Evolutionary conservation across 2,797 vertebrate species (phyloP), one percentile per base, ranked within the genome.

Genomic region (Huso huso): DNA sequence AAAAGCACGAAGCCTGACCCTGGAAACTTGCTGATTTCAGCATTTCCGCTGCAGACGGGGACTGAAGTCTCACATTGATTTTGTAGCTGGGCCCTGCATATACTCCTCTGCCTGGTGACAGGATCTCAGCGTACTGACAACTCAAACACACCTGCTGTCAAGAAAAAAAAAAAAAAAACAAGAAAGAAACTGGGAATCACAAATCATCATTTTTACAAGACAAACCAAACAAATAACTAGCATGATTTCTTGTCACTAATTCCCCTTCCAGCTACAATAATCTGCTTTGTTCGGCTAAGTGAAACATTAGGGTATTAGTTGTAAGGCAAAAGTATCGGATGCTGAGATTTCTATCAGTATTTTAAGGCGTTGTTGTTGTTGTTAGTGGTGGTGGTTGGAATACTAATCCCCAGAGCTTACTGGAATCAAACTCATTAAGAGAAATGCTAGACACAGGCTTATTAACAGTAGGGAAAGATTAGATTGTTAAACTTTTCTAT

Each of bases 261-360:
- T 88, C 86, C 74, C 75, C 82, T 80, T 86, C 88, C 87, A 88
- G 82, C 81, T 78, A 74, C 83, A 83, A 87, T 85, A 87, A 87
- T 79, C 79, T 73, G 77, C 82, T 85, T 87, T 87, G 80, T 87
- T 87, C 78, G 71, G 82, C 86, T 85, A 87, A 87, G 85, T 87
- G 86, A 89, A 88, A 86, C 86, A 86, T 88, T 84, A 84, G 84
- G 81, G 84, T 84, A 88, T 88, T 88, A 87, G 76, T 82, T 82
- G 84, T 85, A 85, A 89, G 80, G 70, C 80, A 86, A 78, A 87
- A 86, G 84, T 86, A 83, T 83, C 81, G 77, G 82, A 82, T 86
- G 81, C 81, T 77, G 66, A 82, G 86, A 87, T 88, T 86, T 86
- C 64, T 88, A 87, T 88, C 86, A 82, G 80, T 78, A 71, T 82